Evolutionary conservation across 2,113 vertebrate species (phyloP).

Genomic region (Zosterops japonicus): DNA sequence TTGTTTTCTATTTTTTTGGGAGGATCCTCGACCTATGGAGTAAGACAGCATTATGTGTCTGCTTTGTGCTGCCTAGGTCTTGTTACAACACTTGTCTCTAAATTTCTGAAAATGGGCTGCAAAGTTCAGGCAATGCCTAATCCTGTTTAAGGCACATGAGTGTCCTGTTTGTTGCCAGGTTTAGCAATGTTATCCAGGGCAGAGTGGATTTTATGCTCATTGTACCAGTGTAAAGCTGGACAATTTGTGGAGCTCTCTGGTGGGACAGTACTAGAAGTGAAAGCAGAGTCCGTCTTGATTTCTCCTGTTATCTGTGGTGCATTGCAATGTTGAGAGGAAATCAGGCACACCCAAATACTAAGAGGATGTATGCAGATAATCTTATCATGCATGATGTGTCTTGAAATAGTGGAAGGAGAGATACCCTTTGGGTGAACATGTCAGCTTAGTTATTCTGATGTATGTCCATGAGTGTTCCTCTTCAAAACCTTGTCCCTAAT

Average conservation of each 20-base stretch:
- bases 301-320: background rate
- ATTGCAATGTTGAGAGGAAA: background rate
- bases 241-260: background rate
- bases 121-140: background rate
- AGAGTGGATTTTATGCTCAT: background rate
- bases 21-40: background rate
- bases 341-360: background rate
- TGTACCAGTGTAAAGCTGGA: background rate
- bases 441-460: background rate
- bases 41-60: background rate
- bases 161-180: background rate
- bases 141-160: background rate
- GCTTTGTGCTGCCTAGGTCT: background rate
- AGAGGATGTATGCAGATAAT: background rate
- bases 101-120: background rate
- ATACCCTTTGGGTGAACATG: background rate
- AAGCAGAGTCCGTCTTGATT: background rate
- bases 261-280: background rate
- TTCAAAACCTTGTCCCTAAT: background rate
- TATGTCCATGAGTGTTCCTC: background rate
- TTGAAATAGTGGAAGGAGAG: background rate
- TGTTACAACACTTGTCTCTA: background rate
- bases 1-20: background rate
- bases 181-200: background rate
- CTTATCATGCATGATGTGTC: background rate